phyloP scores from a whole-genome alignment of 2,113 vertebrate species.

The Austrofundulus limnaeus region DNA sequence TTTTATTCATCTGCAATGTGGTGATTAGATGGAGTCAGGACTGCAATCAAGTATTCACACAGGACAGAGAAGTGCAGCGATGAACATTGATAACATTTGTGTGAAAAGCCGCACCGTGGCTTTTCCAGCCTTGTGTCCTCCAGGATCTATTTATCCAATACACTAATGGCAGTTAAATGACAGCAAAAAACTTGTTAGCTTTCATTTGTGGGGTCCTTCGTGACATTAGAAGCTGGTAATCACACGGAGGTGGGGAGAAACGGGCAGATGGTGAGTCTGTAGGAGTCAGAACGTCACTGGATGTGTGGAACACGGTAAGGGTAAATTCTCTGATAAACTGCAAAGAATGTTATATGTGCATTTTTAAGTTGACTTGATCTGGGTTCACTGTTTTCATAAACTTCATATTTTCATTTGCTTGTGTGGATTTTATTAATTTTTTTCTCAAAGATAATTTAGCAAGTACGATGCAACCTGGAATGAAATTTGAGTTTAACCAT shows the following conservation, averaged over 20 bases:
- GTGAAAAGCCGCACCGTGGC: conserved; percentile 11
- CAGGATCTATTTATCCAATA: conserved; percentile 27
- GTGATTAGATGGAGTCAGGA: conserved; percentile 43
- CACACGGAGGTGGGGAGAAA: neutral
- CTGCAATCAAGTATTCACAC: conserved; percentile 41
- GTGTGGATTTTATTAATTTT: conserved; percentile 12
- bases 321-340: conserved; percentile 25
- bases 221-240: conserved; percentile 23
- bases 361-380: conserved; percentile 14
- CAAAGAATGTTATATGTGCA: conserved; percentile 15
- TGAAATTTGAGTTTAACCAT: conserved; percentile 27
- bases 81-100: conserved; percentile 23
- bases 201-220: conserved; percentile 13
- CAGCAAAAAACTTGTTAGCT: conserved; percentile 14
- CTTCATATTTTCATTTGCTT: conserved; percentile 19
- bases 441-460: conserved; percentile 21
- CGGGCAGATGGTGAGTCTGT: conserved; percentile 19
- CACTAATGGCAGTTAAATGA: conserved; percentile 38
- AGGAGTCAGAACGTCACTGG: conserved; percentile 8
- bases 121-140: conserved; percentile 13
- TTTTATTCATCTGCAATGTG: conserved; percentile 28
- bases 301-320: conserved; percentile 19
- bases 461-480: conserved; percentile 25
- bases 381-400: conserved; percentile 26
- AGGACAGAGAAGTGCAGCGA: conserved; percentile 16